Base-by-base conservation (phyloP, 2,888 invertebrate genomes). In the Mayetiola destructor region DNA sequence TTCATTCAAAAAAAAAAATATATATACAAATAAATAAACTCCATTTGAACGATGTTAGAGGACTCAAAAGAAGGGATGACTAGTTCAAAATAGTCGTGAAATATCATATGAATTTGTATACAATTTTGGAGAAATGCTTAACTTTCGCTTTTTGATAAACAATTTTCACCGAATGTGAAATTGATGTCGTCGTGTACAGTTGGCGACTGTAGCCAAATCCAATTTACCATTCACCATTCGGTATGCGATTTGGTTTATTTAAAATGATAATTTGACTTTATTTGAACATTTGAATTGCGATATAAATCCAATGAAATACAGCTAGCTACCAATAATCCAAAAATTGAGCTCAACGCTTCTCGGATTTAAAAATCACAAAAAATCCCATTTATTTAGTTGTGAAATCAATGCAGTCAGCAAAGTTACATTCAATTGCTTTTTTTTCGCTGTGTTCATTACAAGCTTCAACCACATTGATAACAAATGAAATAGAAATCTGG, bases 81-180 rank as follows among this genome's bases (percentile, higher is more conserved):
- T 8, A 39, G 10, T n/a, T n/a, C n/a, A 39, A 39, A 20, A 39
- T 20, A 39, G 14, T 39, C 20, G 9, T 20, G 32, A 12, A 9
- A 12, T 8, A 20, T 39, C 39, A 42, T 42, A 5, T 16, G 39
- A 39, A 39, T 12, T 18, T 39, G n/a, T n/a, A n/a, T n/a, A n/a
- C n/a, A n/a, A 39, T 39, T 39, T 39, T 18, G 16, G 27, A 48
- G 27, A 27, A 48, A 48, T 48, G 48, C 48, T 48, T 48, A 48
- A 48, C 48, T 48, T 48, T 48, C 48, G 48, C 27, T 48, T 48
- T 48, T 48, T 48, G 21, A 23, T 42, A 23, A 42, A 42, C 42
- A 42, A 42, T 42, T 42, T 36, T 42, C 10, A 21, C 10, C 23
- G 42, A 42, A 21, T 12, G n/a, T n/a, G n/a, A n/a, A n/a, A n/a